Evolutionary conservation across 1,140 invertebrate genomes (phyloP).

Genomic region (Drosophila insularis): DNA sequence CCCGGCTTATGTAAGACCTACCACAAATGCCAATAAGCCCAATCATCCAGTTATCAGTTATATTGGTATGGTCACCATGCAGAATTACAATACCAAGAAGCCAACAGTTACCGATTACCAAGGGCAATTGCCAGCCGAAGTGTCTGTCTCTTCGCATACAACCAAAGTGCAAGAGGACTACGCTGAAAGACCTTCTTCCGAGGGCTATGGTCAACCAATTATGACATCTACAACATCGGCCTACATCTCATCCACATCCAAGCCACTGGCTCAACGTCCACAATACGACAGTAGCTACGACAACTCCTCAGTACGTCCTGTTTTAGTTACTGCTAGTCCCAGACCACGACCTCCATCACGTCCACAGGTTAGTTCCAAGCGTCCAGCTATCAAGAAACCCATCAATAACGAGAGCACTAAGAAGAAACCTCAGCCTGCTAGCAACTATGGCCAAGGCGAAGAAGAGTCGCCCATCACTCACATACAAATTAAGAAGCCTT

Average conservation of each 20-base stretch:
- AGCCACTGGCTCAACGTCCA: constrained; percentile 43
- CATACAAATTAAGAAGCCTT: constrained; percentile 59
- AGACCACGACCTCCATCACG: constrained; percentile 46
- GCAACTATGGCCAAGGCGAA: constrained; percentile 15
- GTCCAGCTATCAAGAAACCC: constrained; percentile 38
- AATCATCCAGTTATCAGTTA: constrained; percentile 71
- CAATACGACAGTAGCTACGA: constrained; percentile 39
- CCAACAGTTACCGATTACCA: constrained; percentile 15
- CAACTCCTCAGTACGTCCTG: constrained; percentile 54
- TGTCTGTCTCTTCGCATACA: constrained; percentile 75
- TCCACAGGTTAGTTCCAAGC: constrained; percentile 44
- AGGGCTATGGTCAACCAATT: constrained; percentile 41
- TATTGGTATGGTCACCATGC: constrained; percentile 74
- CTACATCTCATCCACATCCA: constrained; percentile 34
- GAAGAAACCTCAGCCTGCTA: constrained; percentile 30
- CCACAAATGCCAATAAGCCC: constrained; percentile 44
- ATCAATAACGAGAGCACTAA: constrained; percentile 36
- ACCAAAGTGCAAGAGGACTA: constrained; percentile 71
- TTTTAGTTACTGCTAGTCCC: constrained; percentile 60
- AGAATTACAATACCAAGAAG: constrained; percentile 56
- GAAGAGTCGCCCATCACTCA: constrained; percentile 54
- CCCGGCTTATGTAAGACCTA: constrained; percentile 56
- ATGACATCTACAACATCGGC: constrained; percentile 33
- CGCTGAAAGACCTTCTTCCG: constrained; percentile 31
- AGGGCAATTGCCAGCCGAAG: constrained; percentile 61